Percentiles rank a stretch among this genome's conserved stretches.
Conservation (phyloP, 2,888 invertebrate species). For the Lutraria lutraria region DNA sequence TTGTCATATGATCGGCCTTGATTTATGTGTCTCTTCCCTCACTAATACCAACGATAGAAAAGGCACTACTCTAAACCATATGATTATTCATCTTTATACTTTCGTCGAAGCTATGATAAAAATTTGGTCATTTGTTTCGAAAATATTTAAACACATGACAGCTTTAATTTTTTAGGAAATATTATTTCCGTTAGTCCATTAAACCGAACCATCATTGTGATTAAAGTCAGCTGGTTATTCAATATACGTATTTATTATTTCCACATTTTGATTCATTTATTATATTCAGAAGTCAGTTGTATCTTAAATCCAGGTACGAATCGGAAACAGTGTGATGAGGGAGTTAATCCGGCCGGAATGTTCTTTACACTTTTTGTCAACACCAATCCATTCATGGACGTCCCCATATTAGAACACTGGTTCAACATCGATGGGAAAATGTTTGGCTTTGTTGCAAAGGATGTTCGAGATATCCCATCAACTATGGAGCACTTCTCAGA, state of each 20-base stretch:
- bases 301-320: not conserved
- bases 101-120: too few species aligned
- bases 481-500: not conserved
- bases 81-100: too few species aligned
- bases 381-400: constrained; percentile 38
- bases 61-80: too few species aligned
- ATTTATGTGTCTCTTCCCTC: too few species aligned
- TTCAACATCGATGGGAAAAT: not conserved
- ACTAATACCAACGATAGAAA: too few species aligned
- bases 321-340: constrained; percentile 55
- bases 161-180: not conserved
- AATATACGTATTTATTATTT: not conserved
- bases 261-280: not conserved
- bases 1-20: too few species aligned
- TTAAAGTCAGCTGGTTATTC: not conserved
- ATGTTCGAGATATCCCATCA: not conserved
- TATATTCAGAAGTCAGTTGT: not conserved
- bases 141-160: not conserved
- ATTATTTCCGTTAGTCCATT: too few species aligned
- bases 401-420: constrained; percentile 33
- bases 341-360: constrained; percentile 59
- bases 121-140: not conserved
- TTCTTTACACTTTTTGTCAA: constrained; percentile 39
- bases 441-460: constrained; percentile 51
- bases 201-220: too few species aligned